Conservation (phyloP, 2,797 vertebrate genomes). For the Anguilla anguilla region DNA sequence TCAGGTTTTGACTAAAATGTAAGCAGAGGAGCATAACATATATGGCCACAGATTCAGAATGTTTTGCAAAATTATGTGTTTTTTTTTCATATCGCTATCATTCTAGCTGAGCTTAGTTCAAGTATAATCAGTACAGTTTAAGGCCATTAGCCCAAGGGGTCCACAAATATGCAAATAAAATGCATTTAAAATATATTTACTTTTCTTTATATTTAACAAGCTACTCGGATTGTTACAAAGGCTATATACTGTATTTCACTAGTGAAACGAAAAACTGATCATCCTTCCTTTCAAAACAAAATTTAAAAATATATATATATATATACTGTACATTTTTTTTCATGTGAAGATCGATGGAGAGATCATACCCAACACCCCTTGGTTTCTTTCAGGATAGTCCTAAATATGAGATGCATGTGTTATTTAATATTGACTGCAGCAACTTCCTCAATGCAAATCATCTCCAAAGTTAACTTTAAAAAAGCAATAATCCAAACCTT, state of each 20-base stretch:
- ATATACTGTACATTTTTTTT: not conserved
- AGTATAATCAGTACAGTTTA: too few species aligned
- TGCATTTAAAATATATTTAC: not conserved
- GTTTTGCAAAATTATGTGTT: not conserved
- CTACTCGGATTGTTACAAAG: not conserved
- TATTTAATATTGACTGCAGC: constrained; percentile 8
- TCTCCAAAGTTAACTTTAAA: constrained; percentile 11
- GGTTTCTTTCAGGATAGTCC: not conserved
- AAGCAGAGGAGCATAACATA: not conserved
- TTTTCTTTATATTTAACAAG: constrained; percentile 8
- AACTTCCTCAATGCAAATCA: constrained; percentile 2
- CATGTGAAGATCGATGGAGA: not conserved
- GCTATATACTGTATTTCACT: not conserved
- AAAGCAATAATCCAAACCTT: constrained; percentile 16
- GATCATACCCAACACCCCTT: not conserved
- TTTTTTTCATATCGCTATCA: not conserved
- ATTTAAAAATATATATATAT: not conserved
- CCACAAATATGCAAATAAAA: constrained; percentile 3
- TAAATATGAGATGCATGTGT: constrained; percentile 5
- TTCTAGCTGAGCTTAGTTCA: not conserved
- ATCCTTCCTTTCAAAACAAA: not conserved
- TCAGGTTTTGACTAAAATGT: not conserved
- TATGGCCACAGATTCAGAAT: not conserved
- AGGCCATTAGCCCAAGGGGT: not conserved
- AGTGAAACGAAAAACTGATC: not conserved